Evolutionary conservation across 2,797 vertebrate genomes (phyloP).

Genomic region (Aplochiton taeniatus): DNA sequence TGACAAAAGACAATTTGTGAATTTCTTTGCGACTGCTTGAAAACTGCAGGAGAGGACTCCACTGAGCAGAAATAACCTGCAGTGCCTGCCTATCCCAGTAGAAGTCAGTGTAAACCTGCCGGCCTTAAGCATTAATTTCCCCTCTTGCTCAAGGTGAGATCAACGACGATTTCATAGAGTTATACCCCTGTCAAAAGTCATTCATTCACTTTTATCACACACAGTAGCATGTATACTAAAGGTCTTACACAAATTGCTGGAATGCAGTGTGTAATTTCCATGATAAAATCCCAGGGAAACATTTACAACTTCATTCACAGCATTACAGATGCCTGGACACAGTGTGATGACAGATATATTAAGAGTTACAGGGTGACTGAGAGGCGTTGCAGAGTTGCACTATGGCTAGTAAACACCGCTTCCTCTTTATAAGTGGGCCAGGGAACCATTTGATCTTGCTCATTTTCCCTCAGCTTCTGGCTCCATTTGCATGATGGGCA

Average conservation of each 20-base stretch:
- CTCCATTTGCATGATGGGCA: conserved; percentile 1
- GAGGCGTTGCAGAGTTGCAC: conserved; percentile 22
- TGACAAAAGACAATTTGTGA: too few species aligned
- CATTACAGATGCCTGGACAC: conserved; percentile 20
- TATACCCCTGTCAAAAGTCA: conserved; percentile 8
- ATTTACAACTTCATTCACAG: conserved; percentile 41
- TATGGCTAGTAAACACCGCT: conserved; percentile 46
- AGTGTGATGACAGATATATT: conserved; percentile 58
- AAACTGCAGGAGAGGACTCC: too few species aligned
- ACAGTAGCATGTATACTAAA: conserved; percentile 30
- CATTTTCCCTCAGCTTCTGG: conserved; percentile 20
- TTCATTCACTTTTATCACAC: conserved; percentile 21
- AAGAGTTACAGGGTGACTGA: conserved; percentile 20
- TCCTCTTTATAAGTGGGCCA: conserved; percentile 16
- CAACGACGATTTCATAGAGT: conserved; percentile 1
- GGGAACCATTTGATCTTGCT: conserved; percentile 37
- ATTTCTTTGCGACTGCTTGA: too few species aligned
- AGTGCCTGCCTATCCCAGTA: conserved; percentile 36
- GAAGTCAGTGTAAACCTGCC: conserved; percentile 54
- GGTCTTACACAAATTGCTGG: background rate
- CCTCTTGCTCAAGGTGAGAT: conserved; percentile 1
- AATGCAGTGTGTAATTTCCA: conserved; percentile 33
- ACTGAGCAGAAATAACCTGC: background rate
- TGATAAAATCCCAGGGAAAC: conserved; percentile 28
- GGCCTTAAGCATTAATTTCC: background rate